phyloP scores from a whole-genome alignment of 2,113 vertebrate species.

The Mystacornis crossleyi region DNA sequence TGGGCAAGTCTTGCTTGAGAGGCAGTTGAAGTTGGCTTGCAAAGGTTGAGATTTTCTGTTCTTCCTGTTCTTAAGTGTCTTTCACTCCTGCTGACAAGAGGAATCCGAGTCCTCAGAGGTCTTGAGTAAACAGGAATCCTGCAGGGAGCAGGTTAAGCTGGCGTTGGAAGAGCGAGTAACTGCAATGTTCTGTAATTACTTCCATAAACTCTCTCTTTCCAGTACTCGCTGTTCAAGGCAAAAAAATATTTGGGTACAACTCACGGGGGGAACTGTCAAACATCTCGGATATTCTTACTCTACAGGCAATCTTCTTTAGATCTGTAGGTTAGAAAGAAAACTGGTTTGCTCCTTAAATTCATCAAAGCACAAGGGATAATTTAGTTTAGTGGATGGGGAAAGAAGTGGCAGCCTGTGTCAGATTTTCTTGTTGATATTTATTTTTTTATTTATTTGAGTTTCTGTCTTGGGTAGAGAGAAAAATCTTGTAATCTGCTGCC shows the following conservation, averaged over 20 bases:
- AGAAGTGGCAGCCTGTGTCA: background rate
- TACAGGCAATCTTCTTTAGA: background rate
- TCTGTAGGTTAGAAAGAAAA: background rate
- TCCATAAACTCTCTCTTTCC: background rate
- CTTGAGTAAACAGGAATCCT: background rate
- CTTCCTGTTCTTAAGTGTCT: background rate
- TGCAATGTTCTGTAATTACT: background rate
- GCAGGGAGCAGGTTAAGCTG: background rate
- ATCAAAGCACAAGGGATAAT: background rate
- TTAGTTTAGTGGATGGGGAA: background rate
- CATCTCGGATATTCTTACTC: fast-evolving
- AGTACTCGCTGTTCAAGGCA: background rate
- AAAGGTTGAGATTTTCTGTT: background rate
- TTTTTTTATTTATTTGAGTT: background rate
- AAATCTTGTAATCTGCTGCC: background rate
- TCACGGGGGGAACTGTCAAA: background rate
- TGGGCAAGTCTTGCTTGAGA: background rate
- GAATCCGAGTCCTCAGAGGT: background rate
- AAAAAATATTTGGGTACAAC: background rate
- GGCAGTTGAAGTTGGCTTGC: background rate
- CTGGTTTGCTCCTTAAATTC: background rate
- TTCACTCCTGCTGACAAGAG: background rate
- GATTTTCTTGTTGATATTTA: background rate
- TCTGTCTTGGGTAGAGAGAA: background rate
- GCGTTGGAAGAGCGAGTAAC: background rate